A percentile compares a stretch with the other conserved stretches of the same genome.
phyloP scores from a whole-genome alignment of 64 coral and sea anemone genomes.

The Platygyra sinensis region DNA sequence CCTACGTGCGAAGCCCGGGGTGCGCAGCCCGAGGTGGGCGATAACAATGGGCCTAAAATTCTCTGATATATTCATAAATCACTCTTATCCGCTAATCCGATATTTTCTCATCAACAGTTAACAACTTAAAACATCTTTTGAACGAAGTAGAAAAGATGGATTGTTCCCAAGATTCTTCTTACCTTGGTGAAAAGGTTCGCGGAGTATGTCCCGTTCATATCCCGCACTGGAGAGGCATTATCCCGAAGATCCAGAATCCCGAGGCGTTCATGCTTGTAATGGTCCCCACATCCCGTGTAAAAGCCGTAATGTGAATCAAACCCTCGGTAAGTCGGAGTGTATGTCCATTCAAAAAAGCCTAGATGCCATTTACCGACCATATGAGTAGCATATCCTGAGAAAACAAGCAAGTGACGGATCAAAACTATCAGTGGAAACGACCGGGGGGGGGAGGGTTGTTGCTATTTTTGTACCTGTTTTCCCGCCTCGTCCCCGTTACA shows the following conservation, averaged over 20 bases:
- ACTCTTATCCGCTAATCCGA: too few species aligned
- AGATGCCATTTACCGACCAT: slow-evolving; percentile 80
- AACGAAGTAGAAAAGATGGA: not conserved
- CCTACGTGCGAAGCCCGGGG: too few species aligned
- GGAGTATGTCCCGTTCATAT: slow-evolving; percentile 49
- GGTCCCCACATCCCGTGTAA: slow-evolving; percentile 47
- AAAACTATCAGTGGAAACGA: too few species aligned
- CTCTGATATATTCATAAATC: too few species aligned
- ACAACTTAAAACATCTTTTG: not conserved
- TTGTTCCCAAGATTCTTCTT: not conserved
- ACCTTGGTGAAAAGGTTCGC: slow-evolving; percentile 60
- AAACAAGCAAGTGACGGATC: not conserved
- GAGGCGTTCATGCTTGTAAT: slow-evolving; percentile 44
- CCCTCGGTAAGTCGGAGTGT: slow-evolving; percentile 47
- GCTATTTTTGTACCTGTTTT: too few species aligned
- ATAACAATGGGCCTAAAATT: too few species aligned
- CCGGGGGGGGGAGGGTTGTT: too few species aligned
- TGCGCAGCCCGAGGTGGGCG: too few species aligned
- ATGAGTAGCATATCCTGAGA: slow-evolving; percentile 56
- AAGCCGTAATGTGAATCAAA: slow-evolving; percentile 58
- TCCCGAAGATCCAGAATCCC: slow-evolving; percentile 62
- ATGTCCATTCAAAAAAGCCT: slow-evolving; percentile 63
- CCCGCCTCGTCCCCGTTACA: too few species aligned
- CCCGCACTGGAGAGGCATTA: slow-evolving; percentile 15
- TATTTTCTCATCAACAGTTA: not conserved